These are phyloP conservation scores for Drosophila burlai DNA, from an alignment of 1,140 invertebrate species.

Conservation along the genomic window DNA sequence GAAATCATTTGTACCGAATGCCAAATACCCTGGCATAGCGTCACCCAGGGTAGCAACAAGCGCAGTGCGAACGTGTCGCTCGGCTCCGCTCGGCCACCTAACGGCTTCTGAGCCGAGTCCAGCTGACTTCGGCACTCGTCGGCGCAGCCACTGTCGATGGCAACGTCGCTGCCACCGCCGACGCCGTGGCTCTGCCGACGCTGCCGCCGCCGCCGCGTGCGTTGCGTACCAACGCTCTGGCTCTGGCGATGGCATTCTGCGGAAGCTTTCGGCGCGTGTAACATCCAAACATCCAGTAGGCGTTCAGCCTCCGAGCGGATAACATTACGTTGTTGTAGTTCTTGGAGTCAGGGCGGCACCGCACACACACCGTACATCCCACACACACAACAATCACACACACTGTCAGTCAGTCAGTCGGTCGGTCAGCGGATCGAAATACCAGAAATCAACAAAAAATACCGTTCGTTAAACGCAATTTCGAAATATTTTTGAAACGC, in stretches of 20 bases:
- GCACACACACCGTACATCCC: constrained; percentile 16
- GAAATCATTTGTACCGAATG: neutral
- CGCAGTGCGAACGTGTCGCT: constrained; percentile 5
- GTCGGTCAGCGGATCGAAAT: constrained; percentile 15
- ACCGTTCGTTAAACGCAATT: constrained; percentile 33
- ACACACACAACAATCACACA: constrained; percentile 5
- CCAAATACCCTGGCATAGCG: neutral
- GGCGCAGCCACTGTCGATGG: neutral
- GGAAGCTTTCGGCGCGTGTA: constrained; percentile 74
- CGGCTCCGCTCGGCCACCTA: neutral
- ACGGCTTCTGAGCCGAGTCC: constrained; percentile 14
- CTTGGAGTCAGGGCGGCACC: constrained; percentile 61
- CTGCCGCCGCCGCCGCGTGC: constrained; percentile 50
- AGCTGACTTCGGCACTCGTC: constrained; percentile 17
- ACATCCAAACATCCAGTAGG: constrained; percentile 83
- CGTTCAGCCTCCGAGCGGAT: constrained; percentile 85
- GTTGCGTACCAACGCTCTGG: constrained; percentile 56
- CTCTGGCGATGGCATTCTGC: constrained; percentile 60
- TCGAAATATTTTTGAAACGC: constrained; percentile 5
- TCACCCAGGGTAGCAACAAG: constrained; percentile 2
- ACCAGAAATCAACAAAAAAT: constrained; percentile 20
- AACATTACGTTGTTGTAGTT: constrained; percentile 84
- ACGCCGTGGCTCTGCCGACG: constrained; percentile 20
- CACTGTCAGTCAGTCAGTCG: neutral
- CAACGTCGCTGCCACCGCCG: constrained; percentile 20